These are phyloP conservation scores for Cantharis flavilabris DNA, from an alignment of 2,888 invertebrate genomes.

Conservation along the genomic window DNA sequence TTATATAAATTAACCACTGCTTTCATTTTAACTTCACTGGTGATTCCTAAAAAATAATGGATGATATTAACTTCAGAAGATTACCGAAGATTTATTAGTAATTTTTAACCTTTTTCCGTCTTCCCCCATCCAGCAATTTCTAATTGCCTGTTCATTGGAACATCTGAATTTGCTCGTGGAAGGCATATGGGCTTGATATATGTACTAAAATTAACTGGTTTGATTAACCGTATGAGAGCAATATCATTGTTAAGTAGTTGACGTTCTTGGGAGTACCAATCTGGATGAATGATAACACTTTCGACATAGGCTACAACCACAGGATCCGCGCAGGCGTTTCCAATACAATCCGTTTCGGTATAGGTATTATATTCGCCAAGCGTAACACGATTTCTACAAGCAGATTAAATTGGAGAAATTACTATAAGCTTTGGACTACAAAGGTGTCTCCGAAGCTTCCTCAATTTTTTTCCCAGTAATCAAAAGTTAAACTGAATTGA, in stretches of 20 bases:
- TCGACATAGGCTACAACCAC: constrained; percentile 50
- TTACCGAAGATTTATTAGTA: too few species aligned
- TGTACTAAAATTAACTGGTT: constrained; percentile 42
- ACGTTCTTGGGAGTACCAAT: constrained; percentile 38
- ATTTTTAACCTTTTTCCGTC: constrained; percentile 46
- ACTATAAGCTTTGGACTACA: too few species aligned
- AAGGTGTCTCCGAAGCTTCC: too few species aligned
- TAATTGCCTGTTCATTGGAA: constrained; percentile 39
- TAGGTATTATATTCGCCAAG: constrained; percentile 55
- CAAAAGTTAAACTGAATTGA: too few species aligned
- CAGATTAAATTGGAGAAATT: too few species aligned
- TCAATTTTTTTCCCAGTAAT: too few species aligned
- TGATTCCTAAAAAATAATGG: too few species aligned
- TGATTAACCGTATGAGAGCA: constrained; percentile 51
- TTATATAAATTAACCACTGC: constrained; percentile 59
- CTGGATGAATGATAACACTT: constrained; percentile 48
- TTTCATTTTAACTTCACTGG: constrained; percentile 9
- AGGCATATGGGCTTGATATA: constrained; percentile 50
- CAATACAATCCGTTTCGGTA: constrained; percentile 51
- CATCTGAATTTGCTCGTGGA: constrained; percentile 37
- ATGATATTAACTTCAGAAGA: too few species aligned
- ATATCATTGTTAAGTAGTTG: constrained; percentile 47
- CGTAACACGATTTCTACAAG: constrained; percentile 31
- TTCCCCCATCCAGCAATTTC: constrained; percentile 55
- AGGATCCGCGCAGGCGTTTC: constrained; percentile 49